These are phyloP conservation scores for Apis dorsata DNA, from an alignment of 1,140 invertebrate genomes.

Conservation along the genomic window DNA sequence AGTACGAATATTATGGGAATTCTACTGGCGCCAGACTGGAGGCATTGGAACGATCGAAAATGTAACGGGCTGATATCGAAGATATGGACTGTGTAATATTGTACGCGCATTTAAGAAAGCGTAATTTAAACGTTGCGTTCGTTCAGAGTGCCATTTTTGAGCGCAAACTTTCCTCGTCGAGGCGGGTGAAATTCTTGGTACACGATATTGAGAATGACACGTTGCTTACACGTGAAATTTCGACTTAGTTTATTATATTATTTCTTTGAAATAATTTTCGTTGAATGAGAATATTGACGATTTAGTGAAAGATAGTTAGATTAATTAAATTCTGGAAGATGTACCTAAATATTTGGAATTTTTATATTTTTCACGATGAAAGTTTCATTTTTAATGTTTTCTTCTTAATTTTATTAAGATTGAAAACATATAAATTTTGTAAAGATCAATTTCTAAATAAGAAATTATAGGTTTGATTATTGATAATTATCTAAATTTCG, in stretches of 20 bases:
- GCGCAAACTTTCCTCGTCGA: constrained; percentile 15
- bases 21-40: constrained; percentile 54
- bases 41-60: constrained; percentile 58
- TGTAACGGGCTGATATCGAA: constrained; percentile 2
- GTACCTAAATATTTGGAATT: too few species aligned
- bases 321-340: neutral
- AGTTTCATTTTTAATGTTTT: too few species aligned
- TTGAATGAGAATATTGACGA: neutral
- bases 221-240: constrained; percentile 1
- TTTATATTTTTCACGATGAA: too few species aligned
- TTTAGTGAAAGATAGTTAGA: too few species aligned
- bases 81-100: constrained; percentile 31
- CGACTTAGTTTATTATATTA: neutral
- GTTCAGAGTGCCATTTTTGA: neutral
- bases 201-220: neutral
- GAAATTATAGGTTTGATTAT: too few species aligned
- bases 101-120: constrained; percentile 24
- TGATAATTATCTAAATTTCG: too few species aligned
- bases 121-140: constrained; percentile 1
- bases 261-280: too few species aligned
- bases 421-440: too few species aligned
- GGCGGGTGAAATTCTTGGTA: neutral
- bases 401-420: too few species aligned
- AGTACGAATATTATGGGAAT: constrained; percentile 62
- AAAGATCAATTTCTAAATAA: too few species aligned